These are phyloP conservation scores for Cantharis lateralis DNA, from an alignment of 2,888 invertebrate species.

Conservation along the genomic window DNA sequence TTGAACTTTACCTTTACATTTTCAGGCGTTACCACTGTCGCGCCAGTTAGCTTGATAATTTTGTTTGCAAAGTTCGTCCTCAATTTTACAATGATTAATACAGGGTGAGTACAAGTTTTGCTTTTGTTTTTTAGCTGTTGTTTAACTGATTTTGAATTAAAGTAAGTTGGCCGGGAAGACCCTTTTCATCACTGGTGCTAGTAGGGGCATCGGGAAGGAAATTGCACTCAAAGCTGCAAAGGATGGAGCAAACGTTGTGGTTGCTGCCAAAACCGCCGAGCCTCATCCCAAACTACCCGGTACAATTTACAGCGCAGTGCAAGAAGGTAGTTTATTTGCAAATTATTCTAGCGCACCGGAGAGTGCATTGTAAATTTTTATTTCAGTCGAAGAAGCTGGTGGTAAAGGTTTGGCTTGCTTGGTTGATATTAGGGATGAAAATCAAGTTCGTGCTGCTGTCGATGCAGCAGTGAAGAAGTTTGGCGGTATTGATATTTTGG, in stretches of 20 bases:
- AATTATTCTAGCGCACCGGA: not conserved
- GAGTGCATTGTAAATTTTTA: not conserved
- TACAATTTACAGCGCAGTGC: conserved; percentile 88
- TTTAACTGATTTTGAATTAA: conserved; percentile 14
- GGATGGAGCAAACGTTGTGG: conserved; percentile 90
- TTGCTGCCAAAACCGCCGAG: conserved; percentile 90
- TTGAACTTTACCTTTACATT: not conserved
- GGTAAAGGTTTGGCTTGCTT: conserved; percentile 86
- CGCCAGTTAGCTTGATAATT: not conserved
- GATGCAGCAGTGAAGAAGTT: conserved; percentile 80
- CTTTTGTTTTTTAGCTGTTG: not conserved
- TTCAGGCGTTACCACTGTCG: not conserved
- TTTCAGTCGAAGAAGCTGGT: conserved; percentile 81
- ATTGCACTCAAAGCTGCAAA: conserved; percentile 91
- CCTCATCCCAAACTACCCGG: conserved; percentile 91
- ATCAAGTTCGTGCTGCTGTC: conserved; percentile 72
- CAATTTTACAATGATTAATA: conserved; percentile 2
- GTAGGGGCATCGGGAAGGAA: conserved; percentile 93
- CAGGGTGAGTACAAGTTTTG: not conserved
- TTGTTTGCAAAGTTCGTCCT: not conserved
- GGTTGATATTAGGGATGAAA: conserved; percentile 86
- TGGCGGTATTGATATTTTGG: conserved; percentile 92
- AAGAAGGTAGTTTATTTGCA: conserved; percentile 71
- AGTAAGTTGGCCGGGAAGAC: conserved; percentile 86
- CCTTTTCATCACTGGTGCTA: conserved; percentile 93